Evolutionary conservation across 2,888 invertebrate species (phyloP).

Genomic region (Acronicta alni): DNA sequence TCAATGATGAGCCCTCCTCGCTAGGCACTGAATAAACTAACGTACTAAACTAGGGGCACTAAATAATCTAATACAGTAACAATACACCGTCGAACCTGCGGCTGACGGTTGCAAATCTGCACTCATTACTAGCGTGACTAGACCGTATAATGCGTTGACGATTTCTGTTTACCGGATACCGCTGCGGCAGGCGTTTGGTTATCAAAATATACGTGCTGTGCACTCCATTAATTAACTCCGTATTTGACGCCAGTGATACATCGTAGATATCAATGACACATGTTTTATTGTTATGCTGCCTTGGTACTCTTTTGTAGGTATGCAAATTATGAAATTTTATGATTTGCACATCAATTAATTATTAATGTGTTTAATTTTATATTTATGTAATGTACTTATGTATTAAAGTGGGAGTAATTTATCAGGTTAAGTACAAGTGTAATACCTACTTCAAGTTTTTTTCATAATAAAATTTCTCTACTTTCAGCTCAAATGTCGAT

Average conservation of each 20-base stretch:
- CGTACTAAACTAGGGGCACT: slow-evolving; percentile 11
- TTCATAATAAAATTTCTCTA: slow-evolving; percentile 18
- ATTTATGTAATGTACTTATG: too few relatives aligned
- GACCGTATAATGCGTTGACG: neutral
- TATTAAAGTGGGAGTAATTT: too few relatives aligned
- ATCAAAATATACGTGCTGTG: neutral
- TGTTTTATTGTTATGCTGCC: slow-evolving; percentile 17
- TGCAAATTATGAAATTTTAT: too few relatives aligned
- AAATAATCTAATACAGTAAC: slow-evolving; percentile 4
- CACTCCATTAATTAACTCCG: slow-evolving; percentile 15
- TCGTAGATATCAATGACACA: neutral
- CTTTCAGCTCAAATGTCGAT: slow-evolving; percentile 92
- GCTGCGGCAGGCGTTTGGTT: neutral
- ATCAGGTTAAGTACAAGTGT: too few relatives aligned
- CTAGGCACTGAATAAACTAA: slow-evolving; percentile 22
- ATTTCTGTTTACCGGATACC: neutral
- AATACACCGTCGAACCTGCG: slow-evolving; percentile 4
- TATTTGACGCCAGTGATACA: neutral
- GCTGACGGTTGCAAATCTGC: neutral
- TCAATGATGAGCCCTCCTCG: slow-evolving; percentile 50
- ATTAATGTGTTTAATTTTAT: too few relatives aligned
- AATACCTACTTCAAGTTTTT: neutral
- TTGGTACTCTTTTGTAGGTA: slow-evolving; percentile 22
- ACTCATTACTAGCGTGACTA: neutral
- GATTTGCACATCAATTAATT: too few relatives aligned